Base-by-base conservation (phyloP, 1,140 invertebrate species). In the Drosophila kohkoa region DNA sequence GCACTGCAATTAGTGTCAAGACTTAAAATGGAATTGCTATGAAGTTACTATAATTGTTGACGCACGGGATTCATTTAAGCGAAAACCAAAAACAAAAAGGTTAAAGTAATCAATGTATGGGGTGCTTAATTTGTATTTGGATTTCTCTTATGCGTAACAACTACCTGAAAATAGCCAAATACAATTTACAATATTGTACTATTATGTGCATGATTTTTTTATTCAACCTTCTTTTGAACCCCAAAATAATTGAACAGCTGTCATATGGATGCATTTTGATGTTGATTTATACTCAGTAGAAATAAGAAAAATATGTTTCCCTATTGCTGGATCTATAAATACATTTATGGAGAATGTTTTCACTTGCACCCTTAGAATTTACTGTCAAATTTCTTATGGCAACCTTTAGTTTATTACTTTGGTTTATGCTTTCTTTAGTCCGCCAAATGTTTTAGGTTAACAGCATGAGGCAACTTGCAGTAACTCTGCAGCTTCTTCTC, bases 341-440 rank as follows among this genome's bases (percentile, higher is more conserved):
- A 73, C 35, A 67, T 58, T 41, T 48, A 41, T 70, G 58, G 28
- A 11, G 25, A 60, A 54, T 48, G 43, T 71, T 20, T 41, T 41
- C 35, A 55, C 28, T 54, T 25, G 35, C 25, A 15, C 30, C n/a
- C 15, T 59, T 58, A 20, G 45, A 63, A 64, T 58, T 57, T 64
- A 57, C 60, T 49, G 60, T 32, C 43, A 49, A 55, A 75, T 83
- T 85, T 81, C 78, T 75, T 81, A 64, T 82, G 71, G 70, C 75
- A 75, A 79, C 72, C 79, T 79, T 76, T 82, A 67, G 60, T 82
- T 82, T 82, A 86, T 86, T 85, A 86, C 75, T 86, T 75, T 70
- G 82, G 75, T 75, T 81, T 86, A 79, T 79, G 81, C 77, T 75
- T 81, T 74, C 78, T 64, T 86, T 76, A 77, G 82, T 83, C 70